These are phyloP conservation scores for Hippocampus guttulatus DNA, from an alignment of 2,113 vertebrate genomes.

Conservation along the genomic window DNA sequence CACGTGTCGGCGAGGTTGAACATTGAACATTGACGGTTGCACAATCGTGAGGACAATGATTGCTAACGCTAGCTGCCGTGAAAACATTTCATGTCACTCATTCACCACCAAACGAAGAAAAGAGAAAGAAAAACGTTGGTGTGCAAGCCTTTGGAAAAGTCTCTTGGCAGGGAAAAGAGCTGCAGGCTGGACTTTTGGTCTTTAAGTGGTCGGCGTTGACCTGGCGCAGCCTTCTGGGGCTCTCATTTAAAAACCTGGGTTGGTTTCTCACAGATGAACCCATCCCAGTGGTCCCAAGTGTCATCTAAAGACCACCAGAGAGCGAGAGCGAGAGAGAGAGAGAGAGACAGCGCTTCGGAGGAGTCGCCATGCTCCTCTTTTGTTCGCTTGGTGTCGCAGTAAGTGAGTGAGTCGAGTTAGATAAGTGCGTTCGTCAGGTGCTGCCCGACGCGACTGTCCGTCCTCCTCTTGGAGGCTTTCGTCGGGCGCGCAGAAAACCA, in stretches of 20 bases:
- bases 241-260: too few species aligned
- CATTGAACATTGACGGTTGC: neutral
- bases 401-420: neutral
- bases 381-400: too few species aligned
- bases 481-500: too few species aligned
- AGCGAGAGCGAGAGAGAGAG: too few species aligned
- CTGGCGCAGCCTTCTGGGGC: too few species aligned
- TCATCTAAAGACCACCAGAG: too few species aligned
- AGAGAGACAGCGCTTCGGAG: constrained; percentile 63
- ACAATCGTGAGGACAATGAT: neutral
- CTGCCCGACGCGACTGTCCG: too few species aligned
- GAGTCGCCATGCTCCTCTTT: constrained; percentile 67
- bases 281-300: too few species aligned
- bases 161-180: neutral
- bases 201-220: too few species aligned
- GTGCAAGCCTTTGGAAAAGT: neutral
- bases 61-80: too few species aligned
- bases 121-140: neutral
- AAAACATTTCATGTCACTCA: neutral
- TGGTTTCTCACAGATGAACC: too few species aligned
- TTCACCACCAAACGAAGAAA: neutral
- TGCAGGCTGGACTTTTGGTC: too few species aligned
- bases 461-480: neutral
- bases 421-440: neutral
- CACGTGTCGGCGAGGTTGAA: neutral